Evolutionary conservation across 2,888 invertebrate genomes (phyloP).

Genomic region (Stegana nigrithorax): DNA sequence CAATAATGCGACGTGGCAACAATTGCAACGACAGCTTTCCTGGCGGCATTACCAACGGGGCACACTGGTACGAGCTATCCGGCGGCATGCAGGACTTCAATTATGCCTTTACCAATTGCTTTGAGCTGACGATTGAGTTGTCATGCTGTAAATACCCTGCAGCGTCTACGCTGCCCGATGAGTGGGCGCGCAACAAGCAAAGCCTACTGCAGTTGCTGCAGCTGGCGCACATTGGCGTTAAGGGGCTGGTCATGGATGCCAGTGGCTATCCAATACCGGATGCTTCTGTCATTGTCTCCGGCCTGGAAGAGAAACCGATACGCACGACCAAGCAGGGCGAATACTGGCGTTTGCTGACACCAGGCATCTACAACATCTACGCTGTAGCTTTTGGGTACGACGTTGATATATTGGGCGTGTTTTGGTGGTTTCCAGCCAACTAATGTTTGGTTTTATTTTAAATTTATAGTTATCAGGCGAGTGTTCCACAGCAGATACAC

Average conservation of each 20-base stretch:
- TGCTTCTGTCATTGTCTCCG: conserved; percentile 81
- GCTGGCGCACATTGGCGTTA: conserved; percentile 80
- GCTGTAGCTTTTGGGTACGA: conserved; percentile 80
- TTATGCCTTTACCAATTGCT: conserved; percentile 93
- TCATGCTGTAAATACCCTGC: conserved; percentile 95
- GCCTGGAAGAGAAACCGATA: conserved; percentile 82
- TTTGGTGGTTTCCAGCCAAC: neutral
- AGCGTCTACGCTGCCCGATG: conserved; percentile 76
- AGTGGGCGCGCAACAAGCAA: conserved; percentile 90
- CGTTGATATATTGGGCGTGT: too few species aligned
- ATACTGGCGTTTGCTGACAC: conserved; percentile 93
- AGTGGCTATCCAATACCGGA: conserved; percentile 70
- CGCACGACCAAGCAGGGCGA: conserved; percentile 85
- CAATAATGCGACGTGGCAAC: conserved; percentile 80
- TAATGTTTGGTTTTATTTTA: conserved; percentile 37
- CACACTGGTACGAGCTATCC: conserved; percentile 88
- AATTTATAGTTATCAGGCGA: conserved; percentile 70
- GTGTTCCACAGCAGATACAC: conserved; percentile 62
- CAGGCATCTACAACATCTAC: conserved; percentile 84
- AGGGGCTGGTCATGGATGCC: conserved; percentile 68
- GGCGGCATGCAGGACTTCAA: conserved; percentile 99
- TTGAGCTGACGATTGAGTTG: conserved; percentile 96
- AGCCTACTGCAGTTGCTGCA: conserved; percentile 87
- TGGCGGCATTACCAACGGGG: conserved; percentile 91
- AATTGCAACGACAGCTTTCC: conserved; percentile 81